Evolutionary conservation across 1,140 invertebrate genomes (phyloP).

Genomic region (Globodera rostochiensis): DNA sequence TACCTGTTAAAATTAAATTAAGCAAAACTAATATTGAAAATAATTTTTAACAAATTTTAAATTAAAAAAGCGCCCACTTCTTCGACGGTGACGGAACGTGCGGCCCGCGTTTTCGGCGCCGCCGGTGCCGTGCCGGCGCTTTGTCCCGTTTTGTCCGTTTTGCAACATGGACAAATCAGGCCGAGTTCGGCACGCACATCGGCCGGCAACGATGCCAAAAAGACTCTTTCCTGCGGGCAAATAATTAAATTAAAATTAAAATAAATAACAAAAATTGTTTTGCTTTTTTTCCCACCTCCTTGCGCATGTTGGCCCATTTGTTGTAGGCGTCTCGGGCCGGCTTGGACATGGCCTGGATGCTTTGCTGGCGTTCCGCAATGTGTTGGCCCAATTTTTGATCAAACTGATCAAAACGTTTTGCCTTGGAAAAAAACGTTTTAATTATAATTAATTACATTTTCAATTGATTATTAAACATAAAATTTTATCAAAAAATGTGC

Average conservation of each 20-base stretch:
- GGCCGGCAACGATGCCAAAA: conserved; percentile 52
- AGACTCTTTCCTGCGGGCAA: conserved; percentile 47
- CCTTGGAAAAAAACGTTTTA: not conserved
- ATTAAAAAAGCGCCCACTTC: not conserved
- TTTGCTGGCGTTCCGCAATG: conserved; percentile 44
- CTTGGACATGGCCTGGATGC: conserved; percentile 76
- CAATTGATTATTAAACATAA: not conserved
- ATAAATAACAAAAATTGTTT: not conserved
- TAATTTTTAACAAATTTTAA: no score
- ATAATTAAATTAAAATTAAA: conserved; percentile 7
- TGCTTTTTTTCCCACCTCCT: conserved; percentile 37
- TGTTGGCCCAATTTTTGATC: conserved; percentile 39
- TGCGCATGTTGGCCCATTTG: conserved; percentile 55
- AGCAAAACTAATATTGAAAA: no score
- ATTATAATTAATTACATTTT: not conserved
- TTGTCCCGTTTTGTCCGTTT: conserved; percentile 44
- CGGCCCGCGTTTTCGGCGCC: not conserved
- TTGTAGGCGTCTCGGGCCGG: conserved; percentile 85
- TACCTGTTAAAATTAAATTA: no score
- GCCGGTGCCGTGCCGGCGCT: not conserved
- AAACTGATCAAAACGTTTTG: conserved; percentile 11
- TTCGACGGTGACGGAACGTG: not conserved
- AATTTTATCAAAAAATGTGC: not conserved
- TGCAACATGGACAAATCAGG: conserved; percentile 55
- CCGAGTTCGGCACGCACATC: conserved; percentile 59